Evolutionary conservation across 2,797 vertebrate genomes (phyloP).

Genomic region (Schizopygopsis pylzovi): DNA sequence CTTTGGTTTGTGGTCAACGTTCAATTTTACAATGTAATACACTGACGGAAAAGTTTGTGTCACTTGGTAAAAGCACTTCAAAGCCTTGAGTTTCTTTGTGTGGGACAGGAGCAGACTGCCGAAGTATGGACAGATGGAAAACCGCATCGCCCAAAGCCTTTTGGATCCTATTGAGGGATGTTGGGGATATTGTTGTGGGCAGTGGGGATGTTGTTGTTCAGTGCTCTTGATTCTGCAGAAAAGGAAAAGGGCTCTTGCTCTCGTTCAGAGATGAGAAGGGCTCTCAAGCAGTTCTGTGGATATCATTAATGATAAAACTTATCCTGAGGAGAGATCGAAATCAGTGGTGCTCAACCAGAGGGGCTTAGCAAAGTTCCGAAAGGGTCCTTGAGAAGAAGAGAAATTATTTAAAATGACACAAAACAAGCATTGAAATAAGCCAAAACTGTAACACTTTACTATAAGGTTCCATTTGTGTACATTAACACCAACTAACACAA

Average conservation of each 20-base stretch:
- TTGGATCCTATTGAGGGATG: constrained; percentile 4
- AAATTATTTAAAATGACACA: background rate
- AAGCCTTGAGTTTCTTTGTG: background rate
- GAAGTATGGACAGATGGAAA: constrained; percentile 27
- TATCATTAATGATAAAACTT: background rate
- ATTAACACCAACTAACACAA: background rate
- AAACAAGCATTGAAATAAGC: background rate
- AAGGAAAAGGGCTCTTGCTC: background rate
- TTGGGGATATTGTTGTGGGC: constrained; percentile 9
- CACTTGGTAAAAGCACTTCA: constrained; percentile 12
- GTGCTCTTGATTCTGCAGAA: background rate
- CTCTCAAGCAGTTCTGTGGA: background rate
- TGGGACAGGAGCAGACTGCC: background rate
- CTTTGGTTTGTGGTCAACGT: background rate
- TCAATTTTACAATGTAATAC: background rate
- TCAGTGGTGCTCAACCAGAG: background rate
- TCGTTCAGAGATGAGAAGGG: background rate
- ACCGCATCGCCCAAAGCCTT: background rate
- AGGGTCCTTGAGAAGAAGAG: background rate
- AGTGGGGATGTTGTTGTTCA: background rate
- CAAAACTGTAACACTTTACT: background rate
- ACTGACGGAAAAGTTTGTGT: background rate
- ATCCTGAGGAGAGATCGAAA: background rate
- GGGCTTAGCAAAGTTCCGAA: background rate
- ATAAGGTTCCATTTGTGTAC: background rate